A percentile compares a stretch with the other conserved stretches of the same genome.
These are phyloP conservation scores for Zosterops japonicus DNA, from an alignment of 2,113 vertebrate species.

Conservation along the genomic window DNA sequence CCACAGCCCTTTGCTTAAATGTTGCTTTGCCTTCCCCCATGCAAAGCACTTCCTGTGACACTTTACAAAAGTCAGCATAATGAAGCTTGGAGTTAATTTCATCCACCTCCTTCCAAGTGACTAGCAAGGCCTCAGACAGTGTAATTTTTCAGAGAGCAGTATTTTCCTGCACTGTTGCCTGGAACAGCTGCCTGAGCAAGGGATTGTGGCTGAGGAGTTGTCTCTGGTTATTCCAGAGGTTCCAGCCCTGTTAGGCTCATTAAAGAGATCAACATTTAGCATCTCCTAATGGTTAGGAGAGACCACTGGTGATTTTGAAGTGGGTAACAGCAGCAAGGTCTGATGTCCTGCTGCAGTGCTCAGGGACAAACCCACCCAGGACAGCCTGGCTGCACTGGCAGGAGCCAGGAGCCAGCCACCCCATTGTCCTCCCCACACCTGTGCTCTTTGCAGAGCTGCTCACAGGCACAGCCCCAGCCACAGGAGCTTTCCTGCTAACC, in stretches of 20 bases:
- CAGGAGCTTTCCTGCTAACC: fast-evolving
- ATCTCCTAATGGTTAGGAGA: background rate
- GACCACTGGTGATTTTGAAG: background rate
- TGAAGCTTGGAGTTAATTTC: background rate
- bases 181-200: background rate
- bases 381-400: background rate
- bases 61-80: background rate
- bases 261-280: background rate
- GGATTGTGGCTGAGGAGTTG: background rate
- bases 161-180: background rate
- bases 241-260: background rate
- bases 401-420: background rate
- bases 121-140: background rate
- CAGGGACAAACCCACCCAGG: background rate
- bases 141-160: background rate
- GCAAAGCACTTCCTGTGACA: background rate
- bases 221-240: background rate
- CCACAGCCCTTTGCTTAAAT: background rate
- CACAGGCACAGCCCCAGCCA: background rate
- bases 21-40: background rate
- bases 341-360: background rate
- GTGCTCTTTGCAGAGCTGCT: background rate
- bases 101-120: background rate
- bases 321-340: background rate
- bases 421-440: fast-evolving